Base-by-base conservation (phyloP, 2,797 vertebrate species). In the Mormyrops attenuatus region DNA sequence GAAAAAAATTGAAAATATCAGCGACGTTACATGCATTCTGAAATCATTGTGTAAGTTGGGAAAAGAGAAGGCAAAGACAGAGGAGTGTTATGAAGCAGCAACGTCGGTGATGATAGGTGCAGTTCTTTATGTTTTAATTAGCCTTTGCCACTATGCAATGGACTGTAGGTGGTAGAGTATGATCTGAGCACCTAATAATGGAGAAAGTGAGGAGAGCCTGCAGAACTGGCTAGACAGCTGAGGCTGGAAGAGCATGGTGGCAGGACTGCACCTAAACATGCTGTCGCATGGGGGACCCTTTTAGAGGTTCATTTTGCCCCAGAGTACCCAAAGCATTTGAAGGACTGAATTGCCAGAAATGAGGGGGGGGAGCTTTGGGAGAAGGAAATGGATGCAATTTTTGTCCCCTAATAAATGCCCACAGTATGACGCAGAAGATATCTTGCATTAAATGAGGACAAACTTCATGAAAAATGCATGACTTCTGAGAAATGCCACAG, bases 181-280 rank as follows among this genome's bases (percentile, higher is more conserved):
- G 52, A 30, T 57, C 52, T 41, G 49, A 17, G 34, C 52, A 55
- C 11, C 8, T 17, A 57, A 47, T 44, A 34, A 57, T 4, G 0
- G 26, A 47, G 84, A 26, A 50, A 5, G 49, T 52, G 5, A 57
- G 22, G 6, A 73, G n/a, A 77, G 5, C 52, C 52, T 17, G 52
- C 9, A 87, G 82, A 49, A 17, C 13, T 55, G 85, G 49, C 34
- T 87, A 57, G 52, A 87, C 49, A 55, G 52, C 85, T 22, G 20
- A 9, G 80, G 17, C 7, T 52, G 82, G 44, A 85, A 57, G 4
- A 9, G 17, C n/a, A n/a, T 15, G 55, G 55, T 41, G 47, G 44
- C 44, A 63, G 84, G 50, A 69, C 34, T 52, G 88, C 53, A 34
- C 53, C 57, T 85, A 88, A 41, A 90, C 69, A 88, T 63, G 69